Base-by-base conservation (phyloP, 2,113 vertebrate genomes). In the Tonatia bakeri region DNA sequence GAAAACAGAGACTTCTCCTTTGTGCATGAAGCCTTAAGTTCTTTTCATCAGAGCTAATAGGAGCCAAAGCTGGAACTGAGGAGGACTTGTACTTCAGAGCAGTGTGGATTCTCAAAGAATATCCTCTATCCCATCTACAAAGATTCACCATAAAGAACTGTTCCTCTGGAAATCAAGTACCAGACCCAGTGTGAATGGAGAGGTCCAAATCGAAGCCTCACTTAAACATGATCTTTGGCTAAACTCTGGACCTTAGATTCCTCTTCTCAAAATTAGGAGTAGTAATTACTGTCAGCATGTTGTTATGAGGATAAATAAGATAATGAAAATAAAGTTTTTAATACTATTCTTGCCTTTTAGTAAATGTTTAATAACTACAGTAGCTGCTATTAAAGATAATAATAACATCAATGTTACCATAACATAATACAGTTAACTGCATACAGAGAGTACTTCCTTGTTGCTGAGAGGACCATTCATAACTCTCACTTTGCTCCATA, bases 271-370 rank as follows among this genome's bases (percentile, higher is more conserved):
- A 96, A 80, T 80, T 13, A 83, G 36, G 22, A 82, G 14, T 33
- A 84, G 14, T 67, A 94, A 97, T 93, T 96, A 88, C 79, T 72
- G 40, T 85, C 52, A 64, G 70, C 20, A 95, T 20, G 33, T 50
- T 84, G 20, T 77, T 95, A 50, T 77, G 31, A 89, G 17, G 61
- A 67, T 83, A 86, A 94, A 82, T 47, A 89, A 79, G 19, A 90
- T 81, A 94, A 90, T 61, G 73, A 65, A 77, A 0, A 9, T 72
- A 70, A 90, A 65, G 28, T 81, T 14, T 43, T 92, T 89, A 83
- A 22, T n/a, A 45, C 33, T 94, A 89, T 89, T 54, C 65, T 80
- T 87, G 26, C 69, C 87, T 93, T 82, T 94, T 90, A 70, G 50
- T 83, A 84, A 93, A 75, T 45, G 50, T 13, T 94, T 87, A 91